Evolutionary conservation across 2,113 vertebrate species (phyloP).

Genomic region (Telmatochromis bifrenatus): DNA sequence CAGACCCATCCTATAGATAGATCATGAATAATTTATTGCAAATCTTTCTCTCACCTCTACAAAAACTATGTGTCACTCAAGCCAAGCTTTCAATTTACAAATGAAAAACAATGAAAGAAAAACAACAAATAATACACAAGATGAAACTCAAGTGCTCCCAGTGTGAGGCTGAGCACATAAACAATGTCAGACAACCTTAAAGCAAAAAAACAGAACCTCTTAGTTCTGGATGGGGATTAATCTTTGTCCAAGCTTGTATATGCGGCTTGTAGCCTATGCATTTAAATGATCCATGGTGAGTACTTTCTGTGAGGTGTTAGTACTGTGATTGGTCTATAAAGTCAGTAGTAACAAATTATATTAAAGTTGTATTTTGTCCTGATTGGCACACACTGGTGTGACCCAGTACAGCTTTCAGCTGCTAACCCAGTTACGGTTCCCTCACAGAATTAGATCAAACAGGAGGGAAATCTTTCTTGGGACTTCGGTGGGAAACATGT

Average conservation of each 20-base stretch:
- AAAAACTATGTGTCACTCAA: background rate
- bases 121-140: conserved; percentile 1
- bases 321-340: background rate
- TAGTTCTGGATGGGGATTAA: background rate
- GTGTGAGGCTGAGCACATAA: background rate
- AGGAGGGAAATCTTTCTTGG: background rate
- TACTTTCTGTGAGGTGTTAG: background rate
- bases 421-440: background rate
- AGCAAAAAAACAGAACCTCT: background rate
- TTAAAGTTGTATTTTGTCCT: background rate
- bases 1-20: background rate
- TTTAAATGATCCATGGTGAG: background rate
- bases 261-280: background rate
- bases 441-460: background rate
- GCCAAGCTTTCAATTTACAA: background rate
- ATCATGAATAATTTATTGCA: conserved; percentile 13
- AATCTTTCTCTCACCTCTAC: background rate
- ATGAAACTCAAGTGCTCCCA: background rate
- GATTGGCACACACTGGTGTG: background rate
- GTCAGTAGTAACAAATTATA: background rate
- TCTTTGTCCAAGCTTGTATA: background rate
- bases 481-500: background rate
- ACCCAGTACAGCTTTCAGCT: background rate
- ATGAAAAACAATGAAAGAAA: background rate
- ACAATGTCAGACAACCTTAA: background rate